Percentiles rank a stretch among this genome's conserved stretches.
Evolutionary conservation across 2,113 vertebrate genomes (phyloP).

Genomic region (Quiscalus mexicanus): DNA sequence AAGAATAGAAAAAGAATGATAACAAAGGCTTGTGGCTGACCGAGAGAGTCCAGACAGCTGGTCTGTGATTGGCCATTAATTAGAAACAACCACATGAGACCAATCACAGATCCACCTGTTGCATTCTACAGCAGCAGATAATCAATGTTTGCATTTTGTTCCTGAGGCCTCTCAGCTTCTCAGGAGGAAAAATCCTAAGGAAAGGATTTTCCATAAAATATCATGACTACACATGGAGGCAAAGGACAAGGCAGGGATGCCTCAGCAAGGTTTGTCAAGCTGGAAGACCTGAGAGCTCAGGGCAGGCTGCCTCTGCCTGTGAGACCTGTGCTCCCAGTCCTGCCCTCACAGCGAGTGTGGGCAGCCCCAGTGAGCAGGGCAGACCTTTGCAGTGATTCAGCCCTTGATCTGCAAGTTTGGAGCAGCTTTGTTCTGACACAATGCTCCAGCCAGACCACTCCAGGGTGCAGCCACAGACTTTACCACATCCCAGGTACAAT

Average conservation of each 20-base stretch:
- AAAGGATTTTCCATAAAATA: no score
- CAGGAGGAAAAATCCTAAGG: no score
- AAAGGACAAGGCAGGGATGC: neutral
- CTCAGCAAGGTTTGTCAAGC: neutral
- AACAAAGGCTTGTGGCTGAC: no score
- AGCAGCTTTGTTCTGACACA: neutral
- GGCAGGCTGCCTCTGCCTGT: neutral
- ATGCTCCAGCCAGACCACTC: neutral
- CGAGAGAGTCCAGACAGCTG: no score
- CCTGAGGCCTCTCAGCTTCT: no score
- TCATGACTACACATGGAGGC: neutral
- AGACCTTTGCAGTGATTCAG: neutral
- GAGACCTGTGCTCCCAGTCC: neutral
- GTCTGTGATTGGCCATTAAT: no score
- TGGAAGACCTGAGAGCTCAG: neutral
- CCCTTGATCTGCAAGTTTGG: neutral
- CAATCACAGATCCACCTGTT: no score
- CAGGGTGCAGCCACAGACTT: neutral
- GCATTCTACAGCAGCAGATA: no score
- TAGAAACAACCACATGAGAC: no score
- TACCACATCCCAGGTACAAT: neutral
- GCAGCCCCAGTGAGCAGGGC: neutral
- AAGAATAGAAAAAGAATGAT: no score
- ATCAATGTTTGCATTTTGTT: no score
- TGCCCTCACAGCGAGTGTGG: neutral